Base-by-base conservation (phyloP, 2,888 invertebrate species). In the Bhutanitis thaidina region DNA sequence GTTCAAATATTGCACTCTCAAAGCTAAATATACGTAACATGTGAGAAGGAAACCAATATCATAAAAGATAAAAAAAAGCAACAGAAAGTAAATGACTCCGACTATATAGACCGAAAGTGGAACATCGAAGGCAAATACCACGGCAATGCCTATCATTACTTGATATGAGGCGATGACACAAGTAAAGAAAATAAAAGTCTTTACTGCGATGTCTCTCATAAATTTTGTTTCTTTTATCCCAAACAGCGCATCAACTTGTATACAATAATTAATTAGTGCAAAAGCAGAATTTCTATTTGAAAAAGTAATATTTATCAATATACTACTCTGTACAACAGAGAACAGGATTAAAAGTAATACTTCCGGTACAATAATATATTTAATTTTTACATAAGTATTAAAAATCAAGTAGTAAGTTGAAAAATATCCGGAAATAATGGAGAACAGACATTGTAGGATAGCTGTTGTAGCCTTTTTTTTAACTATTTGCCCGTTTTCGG, bases 1-100 rank as follows among this genome's bases (percentile, higher is more conserved):
- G 49, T 85, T 86, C 3, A 86, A 48, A 32, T 76, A 84, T 16
- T 71, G 67, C n/a, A 65, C 59, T 57, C 85, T 68, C 30, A 74
- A 49, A 1, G 66, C 63, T 5, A 78, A 41, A 30, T 69, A 73
- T 0, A 60, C 57, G 37, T 54, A 67, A 12, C 64, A 57, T 3
- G 60, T 59, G 1, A 74, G 12, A 3, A 69, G 60, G 29, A 77
- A 69, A 39, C 64, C 60, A 2, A 65, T 58, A 35, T 81, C 81
- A 39, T 71, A 64, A 44, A 74, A 74, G 13, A 67, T 57, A 43
- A 62, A 67, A 27, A 71, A 69, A 14, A 72, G 32, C 62, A 77
- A 69, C 3, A 60, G 36, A 38, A 77, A 74, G 53, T 63, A 74
- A 3, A 57, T 1, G 10, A 56, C 55, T 5, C 67, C 72, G 0